Evolutionary conservation across 1,140 invertebrate genomes (phyloP).

Genomic region (Ladona fulva): DNA sequence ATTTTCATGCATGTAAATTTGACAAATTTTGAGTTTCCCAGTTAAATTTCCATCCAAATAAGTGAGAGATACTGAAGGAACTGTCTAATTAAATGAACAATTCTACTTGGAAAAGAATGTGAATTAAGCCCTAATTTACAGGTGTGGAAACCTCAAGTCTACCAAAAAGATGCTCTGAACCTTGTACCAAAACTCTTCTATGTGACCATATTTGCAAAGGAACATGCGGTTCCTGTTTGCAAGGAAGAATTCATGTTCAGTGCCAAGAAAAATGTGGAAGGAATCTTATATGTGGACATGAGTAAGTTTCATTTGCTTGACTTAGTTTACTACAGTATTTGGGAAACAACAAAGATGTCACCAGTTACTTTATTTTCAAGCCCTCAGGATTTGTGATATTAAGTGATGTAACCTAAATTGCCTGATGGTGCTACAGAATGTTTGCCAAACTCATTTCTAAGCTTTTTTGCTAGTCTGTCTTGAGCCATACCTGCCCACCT

Average conservation of each 20-base stretch:
- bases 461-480: no score
- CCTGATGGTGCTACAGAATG: no score
- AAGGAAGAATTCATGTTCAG: conserved; percentile 49
- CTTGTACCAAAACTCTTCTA: conserved; percentile 37
- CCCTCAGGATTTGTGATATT: no score
- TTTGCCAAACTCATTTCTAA: no score
- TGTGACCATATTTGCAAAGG: conserved; percentile 52
- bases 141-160: background rate
- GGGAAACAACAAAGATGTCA: no score
- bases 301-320: conserved; percentile 28
- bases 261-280: conserved; percentile 51
- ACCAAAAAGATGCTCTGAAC: conserved; percentile 33
- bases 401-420: no score
- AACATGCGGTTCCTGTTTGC: conserved; percentile 46
- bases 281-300: conserved; percentile 53
- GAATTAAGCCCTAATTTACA: background rate
- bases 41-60: background rate
- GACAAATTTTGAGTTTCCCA: no score
- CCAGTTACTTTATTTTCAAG: no score
- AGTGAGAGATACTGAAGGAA: background rate
- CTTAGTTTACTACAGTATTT: no score
- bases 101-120: background rate
- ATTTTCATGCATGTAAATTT: no score
- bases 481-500: no score
- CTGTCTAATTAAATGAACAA: background rate